A percentile compares a stretch with the other conserved stretches of the same genome.
phyloP scores from a whole-genome alignment of 2,797 vertebrate genomes.

The Fistularia tabacaria region DNA sequence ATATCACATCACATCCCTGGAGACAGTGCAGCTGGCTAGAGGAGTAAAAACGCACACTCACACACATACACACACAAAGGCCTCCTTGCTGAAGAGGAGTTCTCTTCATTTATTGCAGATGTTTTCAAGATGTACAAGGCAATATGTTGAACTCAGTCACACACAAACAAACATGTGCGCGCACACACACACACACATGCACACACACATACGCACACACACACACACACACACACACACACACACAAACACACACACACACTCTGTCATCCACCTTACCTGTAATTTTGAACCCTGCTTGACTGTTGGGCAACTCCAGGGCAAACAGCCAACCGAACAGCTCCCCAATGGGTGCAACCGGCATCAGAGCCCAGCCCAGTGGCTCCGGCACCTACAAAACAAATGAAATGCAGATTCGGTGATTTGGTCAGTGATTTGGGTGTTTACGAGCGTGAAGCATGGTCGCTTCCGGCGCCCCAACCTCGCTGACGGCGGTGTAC shows the following conservation, averaged over 20 bases:
- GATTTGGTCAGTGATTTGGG: not conserved
- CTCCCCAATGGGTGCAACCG: conserved; percentile 83
- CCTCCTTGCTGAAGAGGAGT: conserved; percentile 23
- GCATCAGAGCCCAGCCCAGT: conserved; percentile 84
- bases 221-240: conserved; percentile 12
- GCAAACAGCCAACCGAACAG: conserved; percentile 96
- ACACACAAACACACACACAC: conserved; percentile 25
- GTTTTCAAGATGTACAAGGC: conserved; percentile 8
- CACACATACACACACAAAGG: conserved; percentile 15
- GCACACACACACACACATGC: conserved; percentile 5
- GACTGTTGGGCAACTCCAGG: conserved; percentile 83
- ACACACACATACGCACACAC: conserved; percentile 20
- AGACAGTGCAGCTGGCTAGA: conserved; percentile 63
- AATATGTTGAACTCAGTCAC: conserved; percentile 4
- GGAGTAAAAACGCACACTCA: conserved; percentile 25
- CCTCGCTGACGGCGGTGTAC: conserved; percentile 89
- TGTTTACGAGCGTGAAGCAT: no score
- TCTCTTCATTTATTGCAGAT: conserved; percentile 27
- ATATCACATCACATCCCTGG: conserved; percentile 57
- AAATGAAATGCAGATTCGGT: not conserved
- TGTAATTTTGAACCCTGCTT: conserved; percentile 87
- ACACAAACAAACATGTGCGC: no score
- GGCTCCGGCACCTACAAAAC: conserved; percentile 76
- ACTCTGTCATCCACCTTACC: conserved; percentile 69
- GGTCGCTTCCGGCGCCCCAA: conserved; percentile 5